Conservation (phyloP, 2,888 invertebrate species). For the Capitulum mitella region DNA sequence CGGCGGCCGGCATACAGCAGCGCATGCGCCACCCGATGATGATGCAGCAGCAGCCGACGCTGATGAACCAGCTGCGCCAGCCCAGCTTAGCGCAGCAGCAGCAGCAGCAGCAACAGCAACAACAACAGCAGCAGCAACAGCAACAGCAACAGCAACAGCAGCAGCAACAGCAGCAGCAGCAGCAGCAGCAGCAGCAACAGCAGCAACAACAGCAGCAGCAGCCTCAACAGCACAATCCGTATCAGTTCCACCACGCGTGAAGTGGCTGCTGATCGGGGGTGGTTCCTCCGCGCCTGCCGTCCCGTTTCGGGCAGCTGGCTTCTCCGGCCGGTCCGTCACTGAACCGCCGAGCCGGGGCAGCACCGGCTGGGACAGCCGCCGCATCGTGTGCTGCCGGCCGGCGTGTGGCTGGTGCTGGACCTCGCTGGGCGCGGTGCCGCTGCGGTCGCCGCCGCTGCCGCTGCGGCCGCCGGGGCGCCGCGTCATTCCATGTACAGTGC, state of each 20-base stretch:
- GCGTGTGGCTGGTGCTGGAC: too few species aligned
- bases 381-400: neutral
- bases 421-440: neutral
- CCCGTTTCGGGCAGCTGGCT: too few species aligned
- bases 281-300: too few species aligned
- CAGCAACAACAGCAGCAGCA: slow-evolving; percentile 40
- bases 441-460: neutral
- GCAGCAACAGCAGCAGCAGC: slow-evolving; percentile 46
- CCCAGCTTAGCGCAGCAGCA: slow-evolving; percentile 52
- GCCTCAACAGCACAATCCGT: slow-evolving; percentile 44
- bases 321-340: too few species aligned
- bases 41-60: slow-evolving; percentile 46
- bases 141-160: slow-evolving; percentile 50
- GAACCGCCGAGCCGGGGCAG: too few species aligned
- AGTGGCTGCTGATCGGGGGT: neutral
- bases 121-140: slow-evolving; percentile 51
- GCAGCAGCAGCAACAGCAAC: slow-evolving; percentile 51
- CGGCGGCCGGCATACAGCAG: slow-evolving; percentile 34
- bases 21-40: slow-evolving; percentile 38
- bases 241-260: slow-evolving; percentile 40
- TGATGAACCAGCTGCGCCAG: slow-evolving; percentile 50
- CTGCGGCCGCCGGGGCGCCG: neutral
- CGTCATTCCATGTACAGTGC: neutral
- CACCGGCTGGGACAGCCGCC: neutral
- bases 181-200: slow-evolving; percentile 51